A percentile compares a stretch with the other conserved stretches of the same genome.
These are phyloP conservation scores for Coturnix japonica DNA, from an alignment of 2,113 vertebrate genomes.

Conservation along the genomic window DNA sequence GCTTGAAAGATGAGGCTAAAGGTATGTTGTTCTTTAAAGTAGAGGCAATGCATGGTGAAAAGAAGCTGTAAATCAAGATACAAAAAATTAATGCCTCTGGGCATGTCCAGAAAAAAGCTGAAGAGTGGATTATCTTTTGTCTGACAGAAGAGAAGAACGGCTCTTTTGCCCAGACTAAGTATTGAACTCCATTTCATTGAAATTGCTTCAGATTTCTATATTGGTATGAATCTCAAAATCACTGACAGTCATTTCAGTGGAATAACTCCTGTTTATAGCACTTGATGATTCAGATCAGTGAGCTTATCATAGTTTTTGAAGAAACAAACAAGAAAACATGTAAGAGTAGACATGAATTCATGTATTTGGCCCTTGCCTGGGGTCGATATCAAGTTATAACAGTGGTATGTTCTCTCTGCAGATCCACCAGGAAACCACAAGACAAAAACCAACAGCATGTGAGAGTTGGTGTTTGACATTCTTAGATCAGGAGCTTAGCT, in stretches of 20 bases:
- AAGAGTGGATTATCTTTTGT: neutral
- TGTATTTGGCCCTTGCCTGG: neutral
- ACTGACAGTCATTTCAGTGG: neutral
- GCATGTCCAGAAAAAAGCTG: neutral
- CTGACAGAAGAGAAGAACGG: neutral
- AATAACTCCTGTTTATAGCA: neutral
- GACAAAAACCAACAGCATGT: neutral
- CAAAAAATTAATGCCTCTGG: neutral
- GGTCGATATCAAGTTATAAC: neutral
- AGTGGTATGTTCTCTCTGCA: neutral
- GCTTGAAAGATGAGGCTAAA: neutral
- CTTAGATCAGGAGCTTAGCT: neutral
- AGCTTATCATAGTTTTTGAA: neutral
- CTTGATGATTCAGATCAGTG: neutral
- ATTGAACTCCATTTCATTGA: neutral
- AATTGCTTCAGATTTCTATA: neutral
- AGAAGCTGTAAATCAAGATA: slow-evolving; percentile 31
- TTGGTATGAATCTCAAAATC: neutral
- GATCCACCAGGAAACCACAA: neutral
- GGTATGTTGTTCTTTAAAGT: neutral
- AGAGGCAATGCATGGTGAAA: neutral
- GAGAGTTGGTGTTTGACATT: slow-evolving; percentile 7
- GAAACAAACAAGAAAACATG: neutral
- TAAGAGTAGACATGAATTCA: neutral
- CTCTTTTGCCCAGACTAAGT: neutral